These are phyloP conservation scores for Heteractis magnifica DNA, from an alignment of 92 coral and sea anemone genomes.

Conservation along the genomic window DNA sequence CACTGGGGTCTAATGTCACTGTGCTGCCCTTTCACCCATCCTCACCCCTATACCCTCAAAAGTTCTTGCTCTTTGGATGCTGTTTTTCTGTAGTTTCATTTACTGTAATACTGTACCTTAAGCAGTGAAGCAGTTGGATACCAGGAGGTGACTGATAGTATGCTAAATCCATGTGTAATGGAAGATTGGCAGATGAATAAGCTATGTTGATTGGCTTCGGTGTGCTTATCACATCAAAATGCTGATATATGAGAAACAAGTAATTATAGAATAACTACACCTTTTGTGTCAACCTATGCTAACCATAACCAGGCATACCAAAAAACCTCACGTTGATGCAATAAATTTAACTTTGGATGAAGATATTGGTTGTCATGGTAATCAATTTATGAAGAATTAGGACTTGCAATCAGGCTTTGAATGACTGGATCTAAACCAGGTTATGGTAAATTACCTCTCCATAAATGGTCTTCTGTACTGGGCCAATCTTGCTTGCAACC, in stretches of 20 bases:
- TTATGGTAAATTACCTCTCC: constrained; percentile 33
- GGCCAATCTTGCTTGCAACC: constrained; percentile 58
- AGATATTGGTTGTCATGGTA: too few species aligned
- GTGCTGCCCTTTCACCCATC: too few species aligned
- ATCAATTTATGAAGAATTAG: too few species aligned
- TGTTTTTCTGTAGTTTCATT: background rate
- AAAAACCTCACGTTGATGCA: too few species aligned
- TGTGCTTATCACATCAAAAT: constrained; percentile 56
- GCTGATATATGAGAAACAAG: constrained; percentile 20
- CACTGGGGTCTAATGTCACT: too few species aligned
- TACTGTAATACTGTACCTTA: constrained; percentile 41
- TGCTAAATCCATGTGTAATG: constrained; percentile 70
- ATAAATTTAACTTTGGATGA: too few species aligned
- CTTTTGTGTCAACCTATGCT: background rate
- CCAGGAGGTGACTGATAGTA: constrained; percentile 91
- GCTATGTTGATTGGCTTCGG: constrained; percentile 88
- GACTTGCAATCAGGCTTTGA: too few species aligned
- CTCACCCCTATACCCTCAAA: too few species aligned
- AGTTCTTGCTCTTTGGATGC: background rate
- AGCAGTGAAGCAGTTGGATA: constrained; percentile 68
- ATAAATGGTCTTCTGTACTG: constrained; percentile 51
- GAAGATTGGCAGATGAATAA: constrained; percentile 51
- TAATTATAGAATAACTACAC: background rate
- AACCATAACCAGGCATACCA: too few species aligned
- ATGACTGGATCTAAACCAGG: too few species aligned